Base-by-base conservation (phyloP, 2,888 invertebrate genomes). In the Napeogenes sylphis region DNA sequence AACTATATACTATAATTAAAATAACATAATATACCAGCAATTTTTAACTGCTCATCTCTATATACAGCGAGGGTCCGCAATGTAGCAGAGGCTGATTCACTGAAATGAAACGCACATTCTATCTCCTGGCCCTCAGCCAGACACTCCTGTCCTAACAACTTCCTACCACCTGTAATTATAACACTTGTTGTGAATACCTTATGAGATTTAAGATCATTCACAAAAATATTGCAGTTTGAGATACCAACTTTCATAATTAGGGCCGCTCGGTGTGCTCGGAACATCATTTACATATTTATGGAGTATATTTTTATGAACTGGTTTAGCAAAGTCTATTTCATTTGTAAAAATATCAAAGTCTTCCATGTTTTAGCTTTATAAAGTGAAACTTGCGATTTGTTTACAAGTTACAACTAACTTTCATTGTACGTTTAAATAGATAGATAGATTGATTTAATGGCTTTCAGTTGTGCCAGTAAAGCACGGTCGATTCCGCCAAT, bases 311-410 rank as follows among this genome's bases (percentile, higher is more conserved):
- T 77, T 82, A 61, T 81, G 88, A 21, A 83, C 68, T 4, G 85
- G 82, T 65, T 84, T 81, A 2, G 85, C 82, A 64, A 82, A 86
- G 59, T 84, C 79, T 30, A 88, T 87, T 76, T 89, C 85, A 73
- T 89, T 83, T 0, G 87, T 86, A 71, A 90, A 90, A 55, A 90
- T 77, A 71, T 90, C 90, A 58, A 85, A 88, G 73, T 90, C 89
- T 70, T 89, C 90, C 88, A 90, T 88, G 63, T 33, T 76, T 62
- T 56, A 59, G n/a, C 33, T 13, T 45, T 59, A 53, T 13, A 46
- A 47, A 42, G n/a, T n/a, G n/a, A 32, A 4, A 13, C 30, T 32
- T 46, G 45, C n/a, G 32, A 14, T 32, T 42, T 21, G 13, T 56
- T 33, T 10, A 33, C 21, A 45, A 55, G 12, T n/a, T 45, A 55